Base-by-base conservation (phyloP, 2,888 invertebrate genomes). In the Synergus umbraculus region DNA sequence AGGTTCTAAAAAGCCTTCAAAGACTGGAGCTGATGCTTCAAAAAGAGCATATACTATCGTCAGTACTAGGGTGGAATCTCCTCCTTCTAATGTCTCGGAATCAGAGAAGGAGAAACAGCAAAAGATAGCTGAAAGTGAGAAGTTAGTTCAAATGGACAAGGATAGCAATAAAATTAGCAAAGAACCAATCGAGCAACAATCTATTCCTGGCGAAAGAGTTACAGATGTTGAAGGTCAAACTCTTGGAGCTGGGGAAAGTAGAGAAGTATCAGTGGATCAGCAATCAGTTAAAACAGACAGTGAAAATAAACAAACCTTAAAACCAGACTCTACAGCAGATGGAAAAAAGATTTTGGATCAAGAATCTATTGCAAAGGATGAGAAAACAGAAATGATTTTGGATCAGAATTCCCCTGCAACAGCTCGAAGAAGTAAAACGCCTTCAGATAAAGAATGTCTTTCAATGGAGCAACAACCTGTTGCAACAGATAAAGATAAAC, bases 161-260 rank as follows among this genome's bases (percentile, higher is more conserved):
- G 12, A 77, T 22, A 13, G 12, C 10, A 43, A 76, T 22, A 29
- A 76, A 54, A 77, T 79, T 58, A 78, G 63, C 65, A 64, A 69
- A n/a, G 76, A 76, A 18, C 77, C 76, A 37, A 78, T 58, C 73
- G 10, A 10, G 2, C n/a, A 18, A 4, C n/a, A 15, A 7, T n/a
- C 37, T 4, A 9, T 66, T 41, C 8, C 41, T 41, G 4, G 43
- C 10, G 81, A 58, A 54, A 15, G 2, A 15, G 79, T 78, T 13
- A 76, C 60, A 29, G 77, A 80, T 10, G 82, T 79, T 22, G 80
- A 78, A 37, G 78, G 67, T 43, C 78, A 79, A 64, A 76, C 41
- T 76, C 49, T 82, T 13, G 37, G 64, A 13, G 18, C 12, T 18
- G 10, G 1, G 13, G 13, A 4, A 41, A 64, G 8, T 29, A 37